These are phyloP conservation scores for Meghimatium bilineatum DNA, from an alignment of 2,888 invertebrate species.

Conservation along the genomic window DNA sequence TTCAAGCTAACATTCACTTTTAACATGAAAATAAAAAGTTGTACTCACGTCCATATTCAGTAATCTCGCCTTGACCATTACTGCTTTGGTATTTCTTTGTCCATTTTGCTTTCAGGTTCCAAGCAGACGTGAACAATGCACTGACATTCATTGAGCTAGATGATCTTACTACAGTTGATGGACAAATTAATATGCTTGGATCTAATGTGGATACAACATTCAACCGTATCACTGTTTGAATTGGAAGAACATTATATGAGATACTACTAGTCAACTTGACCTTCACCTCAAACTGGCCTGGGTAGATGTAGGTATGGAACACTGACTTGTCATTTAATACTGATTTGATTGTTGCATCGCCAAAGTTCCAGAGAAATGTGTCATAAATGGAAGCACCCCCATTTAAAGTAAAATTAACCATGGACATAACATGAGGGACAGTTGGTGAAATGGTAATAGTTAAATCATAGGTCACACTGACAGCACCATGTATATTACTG, in stretches of 20 bases:
- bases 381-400: slow-evolving; percentile 46
- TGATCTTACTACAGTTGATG: slow-evolving; percentile 21
- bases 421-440: slow-evolving; percentile 18
- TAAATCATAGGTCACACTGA: slow-evolving; percentile 34
- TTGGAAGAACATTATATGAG: background rate
- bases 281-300: slow-evolving; percentile 52
- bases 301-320: slow-evolving; percentile 53
- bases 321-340: slow-evolving; percentile 17
- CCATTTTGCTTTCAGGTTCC: slow-evolving; percentile 50
- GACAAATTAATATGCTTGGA: slow-evolving; percentile 35
- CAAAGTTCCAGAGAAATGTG: slow-evolving; percentile 54
- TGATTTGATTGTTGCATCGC: slow-evolving; percentile 50
- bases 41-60: slow-evolving; percentile 34
- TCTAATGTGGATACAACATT: slow-evolving; percentile 36
- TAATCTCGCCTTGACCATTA: background rate
- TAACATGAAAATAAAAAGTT: background rate
- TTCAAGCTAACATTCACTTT: too few relatives aligned
- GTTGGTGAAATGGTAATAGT: slow-evolving; percentile 20
- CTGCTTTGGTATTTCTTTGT: slow-evolving; percentile 13
- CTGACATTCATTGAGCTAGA: slow-evolving; percentile 38
- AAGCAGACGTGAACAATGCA: slow-evolving; percentile 48
- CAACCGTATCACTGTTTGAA: slow-evolving; percentile 22
- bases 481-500: slow-evolving; percentile 34
- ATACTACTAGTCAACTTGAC: slow-evolving; percentile 47
- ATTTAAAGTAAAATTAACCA: slow-evolving; percentile 47